These are phyloP conservation scores for Peromyscus polionotus DNA, from an alignment of 2,113 vertebrate genomes.

Conservation along the genomic window DNA sequence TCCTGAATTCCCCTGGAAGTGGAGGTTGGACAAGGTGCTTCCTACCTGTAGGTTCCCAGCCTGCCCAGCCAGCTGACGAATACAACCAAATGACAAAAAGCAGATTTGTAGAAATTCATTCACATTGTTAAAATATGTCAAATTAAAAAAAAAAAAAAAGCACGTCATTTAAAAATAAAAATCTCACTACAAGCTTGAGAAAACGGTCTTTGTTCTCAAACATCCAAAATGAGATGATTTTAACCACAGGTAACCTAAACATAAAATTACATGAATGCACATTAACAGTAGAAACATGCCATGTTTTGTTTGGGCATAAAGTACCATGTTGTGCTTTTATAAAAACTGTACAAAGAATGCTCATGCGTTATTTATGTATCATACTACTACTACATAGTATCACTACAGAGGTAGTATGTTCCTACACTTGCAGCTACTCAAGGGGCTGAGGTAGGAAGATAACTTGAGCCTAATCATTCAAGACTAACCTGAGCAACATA, in stretches of 20 bases:
- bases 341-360: neutral
- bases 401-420: neutral
- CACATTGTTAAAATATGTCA: neutral
- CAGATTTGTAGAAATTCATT: neutral
- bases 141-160: neutral
- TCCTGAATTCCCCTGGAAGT: neutral
- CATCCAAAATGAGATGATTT: neutral
- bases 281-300: neutral
- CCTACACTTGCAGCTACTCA: neutral
- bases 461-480: too few relatives aligned
- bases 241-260: neutral
- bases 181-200: conserved; percentile 50
- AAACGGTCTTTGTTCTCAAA: conserved; percentile 21
- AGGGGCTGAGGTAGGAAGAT: neutral
- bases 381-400: neutral
- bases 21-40: neutral
- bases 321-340: conserved; percentile 11
- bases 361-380: neutral
- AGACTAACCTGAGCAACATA: neutral
- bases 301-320: neutral
- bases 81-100: neutral
- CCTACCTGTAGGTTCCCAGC: neutral
- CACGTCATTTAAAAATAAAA: conserved; percentile 55
- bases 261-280: conserved; percentile 28
- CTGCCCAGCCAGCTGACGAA: neutral